These are phyloP conservation scores for Ruditapes philippinarum DNA, from an alignment of 1,140 invertebrate species.

Conservation along the genomic window DNA sequence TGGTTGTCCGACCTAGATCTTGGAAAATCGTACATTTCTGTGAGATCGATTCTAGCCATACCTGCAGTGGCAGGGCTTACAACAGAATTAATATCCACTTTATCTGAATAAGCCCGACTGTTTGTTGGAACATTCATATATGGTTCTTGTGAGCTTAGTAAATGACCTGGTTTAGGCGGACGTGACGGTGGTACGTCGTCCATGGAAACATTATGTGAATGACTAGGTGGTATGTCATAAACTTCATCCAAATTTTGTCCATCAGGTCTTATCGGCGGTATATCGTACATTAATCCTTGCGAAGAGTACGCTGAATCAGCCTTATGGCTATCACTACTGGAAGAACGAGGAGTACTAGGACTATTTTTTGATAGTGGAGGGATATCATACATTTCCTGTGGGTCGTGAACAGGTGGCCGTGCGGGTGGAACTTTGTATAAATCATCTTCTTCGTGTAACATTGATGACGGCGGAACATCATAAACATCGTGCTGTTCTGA, in stretches of 20 bases:
- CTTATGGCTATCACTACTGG: slow-evolving; percentile 77
- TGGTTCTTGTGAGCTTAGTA: slow-evolving; percentile 67
- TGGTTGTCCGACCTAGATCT: neutral
- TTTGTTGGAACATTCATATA: slow-evolving; percentile 80
- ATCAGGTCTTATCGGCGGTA: slow-evolving; percentile 66
- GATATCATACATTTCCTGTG: slow-evolving; percentile 70
- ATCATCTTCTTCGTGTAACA: slow-evolving; percentile 18
- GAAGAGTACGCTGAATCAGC: slow-evolving; percentile 72
- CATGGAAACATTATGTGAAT: slow-evolving; percentile 66
- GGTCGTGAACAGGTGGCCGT: slow-evolving; percentile 41
- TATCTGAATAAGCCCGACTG: slow-evolving; percentile 66
- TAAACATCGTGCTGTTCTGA: slow-evolving; percentile 63
- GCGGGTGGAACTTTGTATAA: slow-evolving; percentile 73
- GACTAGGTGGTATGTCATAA: slow-evolving; percentile 76
- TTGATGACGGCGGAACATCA: slow-evolving; percentile 67
- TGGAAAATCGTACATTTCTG: slow-evolving; percentile 54
- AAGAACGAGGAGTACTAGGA: slow-evolving; percentile 72
- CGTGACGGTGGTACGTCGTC: slow-evolving; percentile 57
- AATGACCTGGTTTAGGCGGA: slow-evolving; percentile 70
- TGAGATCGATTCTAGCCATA: slow-evolving; percentile 29
- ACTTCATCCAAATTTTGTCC: slow-evolving; percentile 64
- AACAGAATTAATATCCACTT: slow-evolving; percentile 55
- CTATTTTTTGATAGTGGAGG: slow-evolving; percentile 66
- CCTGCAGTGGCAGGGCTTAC: neutral
- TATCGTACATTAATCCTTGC: slow-evolving; percentile 71